Evolutionary conservation across 2,113 vertebrate species (phyloP).

Genomic region (Oxygymnocypris stewartii): DNA sequence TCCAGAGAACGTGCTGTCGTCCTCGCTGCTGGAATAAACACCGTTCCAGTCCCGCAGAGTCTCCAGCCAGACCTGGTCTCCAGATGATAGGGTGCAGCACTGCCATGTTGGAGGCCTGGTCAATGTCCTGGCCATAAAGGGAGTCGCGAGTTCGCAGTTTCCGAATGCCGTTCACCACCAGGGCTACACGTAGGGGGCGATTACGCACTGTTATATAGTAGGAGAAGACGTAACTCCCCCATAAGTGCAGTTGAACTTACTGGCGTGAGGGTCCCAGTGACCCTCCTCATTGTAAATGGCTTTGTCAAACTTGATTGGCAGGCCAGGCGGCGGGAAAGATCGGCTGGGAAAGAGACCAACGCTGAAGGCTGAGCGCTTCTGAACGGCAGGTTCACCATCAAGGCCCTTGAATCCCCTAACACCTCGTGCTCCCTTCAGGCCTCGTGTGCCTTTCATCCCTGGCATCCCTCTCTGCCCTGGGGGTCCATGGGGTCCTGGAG

Average conservation of each 20-base stretch:
- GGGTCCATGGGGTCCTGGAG: constrained; percentile 73
- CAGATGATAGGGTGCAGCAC: constrained; percentile 79
- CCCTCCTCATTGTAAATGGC: constrained; percentile 85
- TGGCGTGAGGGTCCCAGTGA: constrained; percentile 80
- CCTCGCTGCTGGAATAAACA: constrained; percentile 86
- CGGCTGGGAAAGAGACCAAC: constrained; percentile 83
- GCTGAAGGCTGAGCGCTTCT: constrained; percentile 83
- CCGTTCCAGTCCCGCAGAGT: constrained; percentile 92
- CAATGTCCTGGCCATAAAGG: constrained; percentile 89
- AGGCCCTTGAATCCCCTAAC: constrained; percentile 82
- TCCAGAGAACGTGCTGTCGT: constrained; percentile 91
- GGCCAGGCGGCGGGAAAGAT: constrained; percentile 86
- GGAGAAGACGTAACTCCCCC: constrained; percentile 87
- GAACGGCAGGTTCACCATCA: constrained; percentile 68
- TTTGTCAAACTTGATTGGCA: constrained; percentile 88
- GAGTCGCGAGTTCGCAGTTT: constrained; percentile 87
- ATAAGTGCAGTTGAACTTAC: constrained; percentile 86
- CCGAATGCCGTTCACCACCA: constrained; percentile 80
- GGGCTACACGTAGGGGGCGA: constrained; percentile 81
- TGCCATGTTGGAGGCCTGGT: constrained; percentile 88
- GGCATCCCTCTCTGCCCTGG: constrained; percentile 78
- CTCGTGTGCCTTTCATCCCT: constrained; percentile 81
- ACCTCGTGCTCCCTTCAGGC: constrained; percentile 79
- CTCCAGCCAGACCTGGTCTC: constrained; percentile 94
- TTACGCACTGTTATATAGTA: constrained; percentile 90